A percentile compares a stretch with the other conserved stretches of the same genome.
Conservation (phyloP, 2,797 vertebrate genomes). For the Sebastes baramenuke region DNA sequence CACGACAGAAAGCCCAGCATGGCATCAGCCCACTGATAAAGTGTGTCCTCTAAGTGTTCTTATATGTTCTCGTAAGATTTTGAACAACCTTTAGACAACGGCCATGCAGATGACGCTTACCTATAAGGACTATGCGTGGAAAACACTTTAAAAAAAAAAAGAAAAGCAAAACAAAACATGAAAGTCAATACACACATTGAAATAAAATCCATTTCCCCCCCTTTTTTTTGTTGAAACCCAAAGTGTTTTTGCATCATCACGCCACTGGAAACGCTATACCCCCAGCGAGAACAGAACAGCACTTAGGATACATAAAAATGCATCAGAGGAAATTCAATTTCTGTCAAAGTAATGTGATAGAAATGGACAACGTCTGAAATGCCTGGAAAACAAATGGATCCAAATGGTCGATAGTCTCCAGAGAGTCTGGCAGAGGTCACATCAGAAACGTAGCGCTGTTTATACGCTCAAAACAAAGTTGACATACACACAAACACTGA, state of each 20-base stretch:
- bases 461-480: slow-evolving; percentile 63
- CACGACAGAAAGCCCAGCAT: slow-evolving; percentile 50
- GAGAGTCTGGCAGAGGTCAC: slow-evolving; percentile 75
- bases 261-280: slow-evolving; percentile 75
- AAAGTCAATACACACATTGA: slow-evolving; percentile 59
- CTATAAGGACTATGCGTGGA: slow-evolving; percentile 21
- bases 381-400: slow-evolving; percentile 79
- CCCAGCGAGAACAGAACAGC: slow-evolving; percentile 69
- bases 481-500: slow-evolving; percentile 34
- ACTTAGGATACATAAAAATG: slow-evolving; percentile 82
- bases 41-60: slow-evolving; percentile 49
- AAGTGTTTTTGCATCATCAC: slow-evolving; percentile 71
- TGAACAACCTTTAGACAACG: slow-evolving; percentile 9
- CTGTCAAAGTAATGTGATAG: slow-evolving; percentile 83
- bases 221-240: slow-evolving; percentile 53
- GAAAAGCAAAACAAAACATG: slow-evolving; percentile 11
- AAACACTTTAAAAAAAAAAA: slow-evolving; percentile 3
- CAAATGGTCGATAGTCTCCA: slow-evolving; percentile 74
- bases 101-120: background rate
- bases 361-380: slow-evolving; percentile 81
- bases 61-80: slow-evolving; percentile 18
- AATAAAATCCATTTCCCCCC: slow-evolving; percentile 62
- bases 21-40: slow-evolving; percentile 23
- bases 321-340: slow-evolving; percentile 84
- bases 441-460: slow-evolving; percentile 40